Percentiles rank a stretch among this genome's conserved stretches.
Conservation (phyloP, 2,113 vertebrate species). For the Excalfactoria chinensis region DNA sequence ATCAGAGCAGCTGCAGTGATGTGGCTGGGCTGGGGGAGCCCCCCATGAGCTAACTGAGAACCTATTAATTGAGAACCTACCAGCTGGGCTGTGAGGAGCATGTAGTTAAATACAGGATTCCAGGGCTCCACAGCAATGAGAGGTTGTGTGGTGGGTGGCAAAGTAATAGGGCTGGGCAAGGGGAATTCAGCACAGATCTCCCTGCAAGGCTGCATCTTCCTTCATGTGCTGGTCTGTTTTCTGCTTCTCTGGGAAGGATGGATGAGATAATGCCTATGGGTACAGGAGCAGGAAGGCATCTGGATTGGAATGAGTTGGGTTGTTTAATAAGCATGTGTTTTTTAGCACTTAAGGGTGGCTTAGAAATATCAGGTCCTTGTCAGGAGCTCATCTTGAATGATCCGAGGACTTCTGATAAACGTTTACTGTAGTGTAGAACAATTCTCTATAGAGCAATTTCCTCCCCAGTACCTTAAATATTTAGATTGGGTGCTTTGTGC, state of each 20-base stretch:
- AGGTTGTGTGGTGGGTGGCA: not conserved
- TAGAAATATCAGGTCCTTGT: not conserved
- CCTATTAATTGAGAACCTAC: not conserved
- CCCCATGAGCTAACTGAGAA: not conserved
- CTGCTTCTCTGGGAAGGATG: not conserved
- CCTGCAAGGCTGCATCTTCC: not conserved
- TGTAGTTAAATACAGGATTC: not conserved
- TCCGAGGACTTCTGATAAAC: not conserved
- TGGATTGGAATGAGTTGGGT: not conserved
- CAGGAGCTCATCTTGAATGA: not conserved
- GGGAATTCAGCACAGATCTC: not conserved
- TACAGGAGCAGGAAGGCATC: not conserved
- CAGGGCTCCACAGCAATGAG: not conserved
- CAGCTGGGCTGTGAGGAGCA: not conserved
- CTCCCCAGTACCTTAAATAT: not conserved
- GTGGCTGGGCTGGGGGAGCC: not conserved
- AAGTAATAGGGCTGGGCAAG: not conserved
- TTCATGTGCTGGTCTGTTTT: not conserved
- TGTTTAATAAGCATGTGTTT: not conserved
- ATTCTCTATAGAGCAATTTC: not conserved
- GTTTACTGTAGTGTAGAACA: not conserved
- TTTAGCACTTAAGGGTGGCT: not conserved
- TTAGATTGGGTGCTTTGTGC: not conserved
- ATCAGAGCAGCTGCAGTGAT: conserved; percentile 1
- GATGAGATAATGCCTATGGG: not conserved